Evolutionary conservation across 2,113 vertebrate genomes (phyloP).

Genomic region (Microcebus jonahi): DNA sequence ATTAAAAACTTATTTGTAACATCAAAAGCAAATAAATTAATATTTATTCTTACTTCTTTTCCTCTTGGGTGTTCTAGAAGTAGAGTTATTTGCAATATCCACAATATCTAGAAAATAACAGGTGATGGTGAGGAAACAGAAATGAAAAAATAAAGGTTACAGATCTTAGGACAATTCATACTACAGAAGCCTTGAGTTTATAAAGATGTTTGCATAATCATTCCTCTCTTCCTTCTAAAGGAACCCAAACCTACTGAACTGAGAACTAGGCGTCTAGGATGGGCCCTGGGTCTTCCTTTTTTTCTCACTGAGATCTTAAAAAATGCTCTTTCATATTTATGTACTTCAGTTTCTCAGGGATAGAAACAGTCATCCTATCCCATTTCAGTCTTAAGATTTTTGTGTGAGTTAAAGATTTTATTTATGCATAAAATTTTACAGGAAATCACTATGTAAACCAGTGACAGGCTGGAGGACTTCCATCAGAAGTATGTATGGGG

Average conservation of each 20-base stretch:
- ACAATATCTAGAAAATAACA: slow-evolving; percentile 46
- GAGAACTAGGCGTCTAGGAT: not conserved
- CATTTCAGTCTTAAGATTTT: not conserved
- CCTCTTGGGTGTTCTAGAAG: slow-evolving; percentile 16
- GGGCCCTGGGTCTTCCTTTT: not conserved
- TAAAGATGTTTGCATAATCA: not conserved
- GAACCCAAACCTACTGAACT: not conserved
- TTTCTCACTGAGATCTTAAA: not conserved
- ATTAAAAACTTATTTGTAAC: not conserved
- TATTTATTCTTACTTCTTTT: slow-evolving; percentile 63
- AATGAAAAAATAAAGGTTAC: not conserved
- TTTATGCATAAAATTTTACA: not conserved
- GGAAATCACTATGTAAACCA: not conserved
- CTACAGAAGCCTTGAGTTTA: not conserved
- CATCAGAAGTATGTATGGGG: not conserved
- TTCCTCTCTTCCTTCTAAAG: not conserved
- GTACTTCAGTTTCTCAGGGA: not conserved
- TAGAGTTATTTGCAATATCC: not conserved
- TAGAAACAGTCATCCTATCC: not conserved
- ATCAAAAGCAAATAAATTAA: slow-evolving; percentile 17
- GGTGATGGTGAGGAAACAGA: not conserved
- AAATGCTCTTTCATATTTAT: not conserved
- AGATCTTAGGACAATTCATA: not conserved
- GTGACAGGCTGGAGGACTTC: not conserved
- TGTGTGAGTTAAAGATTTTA: not conserved